Base-by-base conservation (phyloP, 2,113 vertebrate species). In the Tylochromis polylepis region DNA sequence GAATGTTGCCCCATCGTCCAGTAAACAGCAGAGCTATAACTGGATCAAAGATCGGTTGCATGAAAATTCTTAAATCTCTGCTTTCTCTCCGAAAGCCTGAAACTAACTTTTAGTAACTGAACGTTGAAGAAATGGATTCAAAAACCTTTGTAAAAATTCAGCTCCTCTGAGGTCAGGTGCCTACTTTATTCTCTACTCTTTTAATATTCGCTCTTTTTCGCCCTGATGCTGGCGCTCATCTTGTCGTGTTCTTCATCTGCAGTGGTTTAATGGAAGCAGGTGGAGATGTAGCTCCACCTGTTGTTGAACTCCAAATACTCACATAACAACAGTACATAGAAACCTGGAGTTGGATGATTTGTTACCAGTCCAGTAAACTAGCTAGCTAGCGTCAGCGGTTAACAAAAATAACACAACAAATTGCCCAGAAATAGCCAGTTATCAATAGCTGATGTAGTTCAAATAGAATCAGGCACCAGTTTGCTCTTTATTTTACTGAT, bases 161-260 rank as follows among this genome's bases (percentile, higher is more conserved):
- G 14, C n/a, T 70, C 36, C 24, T 24, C 12, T 3, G 0, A 0
- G 12, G 15, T 43, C 36, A 16, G 65, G n/a, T 43, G 65, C n/a
- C n/a, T 20, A 11, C n/a, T 67, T 67, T 22, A 67, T 67, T 67
- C 34, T 67, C 20, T 41, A 67, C 62, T 67, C 22, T 38, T 8
- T 38, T 67, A 8, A 41, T 67, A 41, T 9, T 41, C 8, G 11
- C 11, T 67, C 0, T 0, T 67, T 67, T 36, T 6, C 34, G 6
- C 2, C 34, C 2, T 8, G 34, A 6, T 7, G 34, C 34, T 36
- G 31, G 31, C 2, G 1, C n/a, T 7, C 31, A 31, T 31, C 31
- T 31, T 31, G 31, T 31, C 5, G 31, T 9, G 22, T 15, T 67
- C 20, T 67, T 67, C n/a, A 41, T 41, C n/a, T 67, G 36, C 0